Percentiles rank a stretch among this genome's conserved stretches.
Conservation (phyloP, 2,888 invertebrate species). For the Liodrosophila aerea region DNA sequence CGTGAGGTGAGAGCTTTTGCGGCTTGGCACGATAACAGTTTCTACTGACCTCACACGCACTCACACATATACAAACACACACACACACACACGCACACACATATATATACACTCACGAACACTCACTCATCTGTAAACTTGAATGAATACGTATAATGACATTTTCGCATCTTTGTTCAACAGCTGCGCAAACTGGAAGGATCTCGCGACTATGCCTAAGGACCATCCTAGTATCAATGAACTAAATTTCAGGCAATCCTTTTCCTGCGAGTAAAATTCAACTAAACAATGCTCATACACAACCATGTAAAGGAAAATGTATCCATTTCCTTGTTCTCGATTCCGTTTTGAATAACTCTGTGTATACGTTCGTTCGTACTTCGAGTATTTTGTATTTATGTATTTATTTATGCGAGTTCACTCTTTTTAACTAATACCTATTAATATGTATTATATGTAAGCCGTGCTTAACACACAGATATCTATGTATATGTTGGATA, state of each 20-base stretch:
- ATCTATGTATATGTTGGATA: constrained; percentile 30
- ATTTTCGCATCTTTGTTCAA: constrained; percentile 13
- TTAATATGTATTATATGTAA: constrained; percentile 48
- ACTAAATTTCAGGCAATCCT: constrained; percentile 15
- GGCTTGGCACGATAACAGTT: constrained; percentile 67
- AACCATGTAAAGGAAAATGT: constrained; percentile 15
- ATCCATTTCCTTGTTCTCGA: neutral
- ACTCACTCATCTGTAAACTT: constrained; percentile 17
- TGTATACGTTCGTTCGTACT: no score
- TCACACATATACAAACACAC: neutral
- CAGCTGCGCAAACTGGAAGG: constrained; percentile 79
- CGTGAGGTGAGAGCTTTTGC: constrained; percentile 85
- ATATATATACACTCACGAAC: constrained; percentile 7
- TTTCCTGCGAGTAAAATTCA: constrained; percentile 14
- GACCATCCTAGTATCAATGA: constrained; percentile 1
- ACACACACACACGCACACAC: constrained; percentile 9
- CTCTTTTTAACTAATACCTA: constrained; percentile 58
- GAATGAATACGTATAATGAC: constrained; percentile 29
- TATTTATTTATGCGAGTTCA: constrained; percentile 62
- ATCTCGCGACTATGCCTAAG: constrained; percentile 67
- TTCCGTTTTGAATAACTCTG: constrained; percentile 48
- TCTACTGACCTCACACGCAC: constrained; percentile 47
- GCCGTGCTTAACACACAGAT: constrained; percentile 51
- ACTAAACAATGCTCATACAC: constrained; percentile 41
- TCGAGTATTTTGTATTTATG: constrained; percentile 51